Evolutionary conservation across 2,113 vertebrate genomes (phyloP).

Genomic region (Sturnira hondurensis): DNA sequence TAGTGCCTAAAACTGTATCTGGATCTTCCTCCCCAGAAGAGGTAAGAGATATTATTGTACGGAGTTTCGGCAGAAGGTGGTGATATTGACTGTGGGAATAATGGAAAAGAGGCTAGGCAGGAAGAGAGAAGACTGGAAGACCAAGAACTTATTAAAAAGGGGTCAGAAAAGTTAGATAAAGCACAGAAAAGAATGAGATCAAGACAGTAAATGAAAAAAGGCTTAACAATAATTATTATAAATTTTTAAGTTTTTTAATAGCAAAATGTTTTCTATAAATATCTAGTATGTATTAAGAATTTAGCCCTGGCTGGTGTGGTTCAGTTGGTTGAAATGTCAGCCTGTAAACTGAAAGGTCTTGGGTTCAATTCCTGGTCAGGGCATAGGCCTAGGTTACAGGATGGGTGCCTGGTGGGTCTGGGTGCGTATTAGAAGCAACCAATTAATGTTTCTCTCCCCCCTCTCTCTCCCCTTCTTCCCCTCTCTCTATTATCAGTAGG

Average conservation of each 20-base stretch:
- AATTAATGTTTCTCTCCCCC: too few species aligned
- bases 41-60: background rate
- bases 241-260: background rate
- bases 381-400: too few species aligned
- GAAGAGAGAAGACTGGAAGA: background rate
- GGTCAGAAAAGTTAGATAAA: background rate
- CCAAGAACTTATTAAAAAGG: background rate
- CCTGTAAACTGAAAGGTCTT: too few species aligned
- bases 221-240: background rate
- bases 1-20: background rate
- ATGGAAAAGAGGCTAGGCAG: background rate
- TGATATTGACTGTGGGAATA: background rate
- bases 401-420: too few species aligned
- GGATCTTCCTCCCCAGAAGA: background rate
- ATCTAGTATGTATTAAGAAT: background rate
- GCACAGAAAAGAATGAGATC: background rate
- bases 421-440: too few species aligned
- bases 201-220: conserved; percentile 32
- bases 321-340: too few species aligned
- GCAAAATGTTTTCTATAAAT: background rate
- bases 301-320: too few species aligned
- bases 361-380: too few species aligned
- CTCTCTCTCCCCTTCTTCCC: too few species aligned
- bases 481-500: too few species aligned
- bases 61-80: background rate